phyloP scores from a whole-genome alignment of 37 sponge, comb jelly and placozoan species.

The Spongilla lacustris region DNA sequence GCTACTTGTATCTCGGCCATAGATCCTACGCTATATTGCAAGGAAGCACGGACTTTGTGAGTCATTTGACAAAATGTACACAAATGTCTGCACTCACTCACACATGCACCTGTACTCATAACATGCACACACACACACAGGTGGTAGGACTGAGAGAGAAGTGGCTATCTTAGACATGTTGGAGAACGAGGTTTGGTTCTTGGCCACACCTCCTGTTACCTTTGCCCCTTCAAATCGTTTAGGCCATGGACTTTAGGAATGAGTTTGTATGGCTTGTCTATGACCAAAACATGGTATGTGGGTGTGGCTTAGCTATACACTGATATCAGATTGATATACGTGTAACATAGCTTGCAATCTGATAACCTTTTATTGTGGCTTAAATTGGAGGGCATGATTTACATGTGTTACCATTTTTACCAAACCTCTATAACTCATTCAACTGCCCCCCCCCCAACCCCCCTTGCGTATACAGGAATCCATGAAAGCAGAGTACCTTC shows the following conservation, averaged over 20 bases:
- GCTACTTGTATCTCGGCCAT: background rate
- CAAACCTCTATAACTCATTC: too few relatives aligned
- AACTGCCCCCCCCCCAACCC: too few relatives aligned
- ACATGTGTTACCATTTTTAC: too few relatives aligned
- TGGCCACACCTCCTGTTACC: background rate
- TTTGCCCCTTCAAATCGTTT: background rate
- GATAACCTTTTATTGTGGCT: too few relatives aligned
- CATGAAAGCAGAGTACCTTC: constrained; percentile 46
- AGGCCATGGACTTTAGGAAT: constrained; percentile 69
- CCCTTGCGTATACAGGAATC: constrained; percentile 14
- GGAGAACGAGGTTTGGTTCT: background rate
- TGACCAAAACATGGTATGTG: constrained; percentile 44
- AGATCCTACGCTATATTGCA: constrained; percentile 72
- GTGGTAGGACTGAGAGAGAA: constrained; percentile 47
- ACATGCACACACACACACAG: background rate
- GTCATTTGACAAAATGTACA: background rate
- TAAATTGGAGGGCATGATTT: too few relatives aligned
- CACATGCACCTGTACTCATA: too few relatives aligned
- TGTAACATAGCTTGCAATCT: too few relatives aligned
- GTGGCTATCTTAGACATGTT: constrained; percentile 44
- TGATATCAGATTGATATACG: too few relatives aligned
- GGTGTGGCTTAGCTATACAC: too few relatives aligned
- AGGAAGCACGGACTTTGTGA: constrained; percentile 59
- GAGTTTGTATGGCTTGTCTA: constrained; percentile 65
- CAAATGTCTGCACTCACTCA: background rate